A percentile compares a stretch with the other conserved stretches of the same genome.
Evolutionary conservation across 2,888 invertebrate genomes (phyloP).

Genomic region (Idaea straminata): DNA sequence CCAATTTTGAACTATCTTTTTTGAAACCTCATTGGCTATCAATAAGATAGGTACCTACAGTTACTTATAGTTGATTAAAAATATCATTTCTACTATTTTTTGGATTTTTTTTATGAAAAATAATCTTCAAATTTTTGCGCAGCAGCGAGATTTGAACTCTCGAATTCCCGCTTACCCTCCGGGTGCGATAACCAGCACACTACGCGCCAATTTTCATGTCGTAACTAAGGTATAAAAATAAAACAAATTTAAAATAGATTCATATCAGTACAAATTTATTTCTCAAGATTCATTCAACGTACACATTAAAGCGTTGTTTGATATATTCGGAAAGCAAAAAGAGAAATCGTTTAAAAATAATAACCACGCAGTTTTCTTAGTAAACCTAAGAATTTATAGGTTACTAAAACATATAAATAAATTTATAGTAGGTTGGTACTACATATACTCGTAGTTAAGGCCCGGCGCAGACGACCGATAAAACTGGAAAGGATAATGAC

Average conservation of each 20-base stretch:
- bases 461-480: neutral
- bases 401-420: neutral
- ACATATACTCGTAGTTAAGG: neutral
- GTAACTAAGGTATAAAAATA: neutral
- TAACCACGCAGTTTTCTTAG: neutral
- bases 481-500: neutral
- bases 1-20: too few species aligned
- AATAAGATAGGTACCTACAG: too few species aligned
- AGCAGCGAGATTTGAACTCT: too few species aligned
- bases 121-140: too few species aligned
- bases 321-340: neutral
- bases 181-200: too few species aligned
- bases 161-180: too few species aligned
- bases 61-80: too few species aligned
- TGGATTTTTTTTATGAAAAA: too few species aligned
- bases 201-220: neutral
- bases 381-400: neutral
- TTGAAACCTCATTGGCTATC: too few species aligned
- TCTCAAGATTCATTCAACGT: neutral
- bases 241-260: neutral
- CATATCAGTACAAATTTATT: constrained; percentile 1
- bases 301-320: neutral
- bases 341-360: neutral
- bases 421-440: neutral
- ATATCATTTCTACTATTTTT: too few species aligned